A percentile compares a stretch with the other conserved stretches of the same genome.
Evolutionary conservation across 2,888 invertebrate species (phyloP).

Genomic region (Lasius fuliginosus): DNA sequence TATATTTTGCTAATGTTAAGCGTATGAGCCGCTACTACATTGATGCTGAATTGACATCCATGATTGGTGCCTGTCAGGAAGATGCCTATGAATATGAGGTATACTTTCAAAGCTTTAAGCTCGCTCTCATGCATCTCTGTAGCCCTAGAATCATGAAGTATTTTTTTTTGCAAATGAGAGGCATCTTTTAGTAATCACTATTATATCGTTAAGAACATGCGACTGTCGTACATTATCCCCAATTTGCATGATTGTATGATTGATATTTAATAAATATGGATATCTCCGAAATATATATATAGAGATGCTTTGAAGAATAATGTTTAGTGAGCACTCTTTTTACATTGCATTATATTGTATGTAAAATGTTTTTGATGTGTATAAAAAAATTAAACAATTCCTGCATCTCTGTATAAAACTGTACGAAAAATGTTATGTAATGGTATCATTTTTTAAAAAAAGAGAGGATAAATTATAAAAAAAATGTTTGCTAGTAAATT

Average conservation of each 20-base stretch:
- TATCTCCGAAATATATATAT: neutral
- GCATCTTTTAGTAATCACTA: constrained; percentile 40
- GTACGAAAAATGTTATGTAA: neutral
- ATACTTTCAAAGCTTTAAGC: constrained; percentile 73
- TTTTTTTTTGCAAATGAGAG: constrained; percentile 38
- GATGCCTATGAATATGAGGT: constrained; percentile 86
- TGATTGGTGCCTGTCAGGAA: constrained; percentile 90
- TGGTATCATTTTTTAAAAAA: neutral
- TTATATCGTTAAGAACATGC: constrained; percentile 50
- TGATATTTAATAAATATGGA: constrained; percentile 5
- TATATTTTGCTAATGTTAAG: constrained; percentile 87
- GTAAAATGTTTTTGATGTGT: neutral
- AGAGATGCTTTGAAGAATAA: constrained; percentile 1
- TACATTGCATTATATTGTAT: neutral
- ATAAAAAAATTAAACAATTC: neutral
- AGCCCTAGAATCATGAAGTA: constrained; percentile 72
- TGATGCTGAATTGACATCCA: constrained; percentile 93
- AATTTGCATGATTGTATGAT: constrained; percentile 24
- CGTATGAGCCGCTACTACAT: constrained; percentile 94
- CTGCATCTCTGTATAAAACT: constrained; percentile 1
- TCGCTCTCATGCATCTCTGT: constrained; percentile 73
- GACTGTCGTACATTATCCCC: constrained; percentile 8
- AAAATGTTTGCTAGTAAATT: constrained; percentile 5
- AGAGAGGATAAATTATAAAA: neutral
- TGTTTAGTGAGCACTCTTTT: neutral